A percentile compares a stretch with the other conserved stretches of the same genome.
Evolutionary conservation across 2,888 invertebrate species (phyloP).

Genomic region (Chydorus sphaericus): DNA sequence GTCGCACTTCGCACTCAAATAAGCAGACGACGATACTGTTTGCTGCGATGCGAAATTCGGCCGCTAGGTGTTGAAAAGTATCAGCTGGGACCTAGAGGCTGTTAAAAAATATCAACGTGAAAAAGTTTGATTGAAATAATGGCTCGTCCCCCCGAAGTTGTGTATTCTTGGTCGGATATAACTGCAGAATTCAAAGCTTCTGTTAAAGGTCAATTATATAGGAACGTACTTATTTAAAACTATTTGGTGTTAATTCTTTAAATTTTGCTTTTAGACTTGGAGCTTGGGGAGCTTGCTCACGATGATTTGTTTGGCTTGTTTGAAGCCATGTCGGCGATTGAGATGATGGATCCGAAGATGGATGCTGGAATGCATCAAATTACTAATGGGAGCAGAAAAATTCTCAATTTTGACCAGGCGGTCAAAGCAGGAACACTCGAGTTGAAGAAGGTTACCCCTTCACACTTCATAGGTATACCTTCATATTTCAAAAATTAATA

Average conservation of each 20-base stretch:
- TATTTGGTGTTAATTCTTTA: constrained; percentile 7
- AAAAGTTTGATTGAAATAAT: background rate
- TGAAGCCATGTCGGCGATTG: constrained; percentile 99
- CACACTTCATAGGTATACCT: background rate
- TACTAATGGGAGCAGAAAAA: constrained; percentile 47
- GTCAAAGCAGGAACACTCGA: constrained; percentile 34
- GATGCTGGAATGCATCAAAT: constrained; percentile 94
- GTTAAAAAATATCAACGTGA: no score
- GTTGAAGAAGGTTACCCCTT: constrained; percentile 1
- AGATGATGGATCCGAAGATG: constrained; percentile 99
- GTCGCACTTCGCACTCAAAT: no score
- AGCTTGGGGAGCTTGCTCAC: constrained; percentile 79
- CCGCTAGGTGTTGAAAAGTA: no score
- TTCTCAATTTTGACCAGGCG: constrained; percentile 73
- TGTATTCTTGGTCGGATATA: constrained; percentile 44
- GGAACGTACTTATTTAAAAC: background rate
- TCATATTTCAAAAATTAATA: background rate
- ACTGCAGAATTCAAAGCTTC: constrained; percentile 47
- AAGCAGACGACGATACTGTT: no score
- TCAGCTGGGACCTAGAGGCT: no score
- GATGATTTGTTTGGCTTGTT: constrained; percentile 82
- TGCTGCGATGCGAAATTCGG: no score
- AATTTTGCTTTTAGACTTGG: constrained; percentile 42
- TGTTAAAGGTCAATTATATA: constrained; percentile 36
- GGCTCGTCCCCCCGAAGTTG: constrained; percentile 11